Evolutionary conservation across 2,888 invertebrate genomes (phyloP).

Genomic region (Rhyacophila evoluta): DNA sequence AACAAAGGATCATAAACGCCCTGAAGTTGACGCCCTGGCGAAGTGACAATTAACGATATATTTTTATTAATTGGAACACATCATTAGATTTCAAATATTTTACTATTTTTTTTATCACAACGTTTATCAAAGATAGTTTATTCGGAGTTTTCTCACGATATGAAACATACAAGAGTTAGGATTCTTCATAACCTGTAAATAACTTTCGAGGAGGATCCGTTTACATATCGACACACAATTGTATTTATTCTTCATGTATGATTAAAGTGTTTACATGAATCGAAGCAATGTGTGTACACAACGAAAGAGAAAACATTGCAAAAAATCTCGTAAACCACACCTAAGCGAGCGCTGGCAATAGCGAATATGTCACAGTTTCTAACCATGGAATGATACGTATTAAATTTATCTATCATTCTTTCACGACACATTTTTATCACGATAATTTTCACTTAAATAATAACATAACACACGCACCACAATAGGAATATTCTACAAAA

Average conservation of each 20-base stretch:
- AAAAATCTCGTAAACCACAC: slow-evolving; percentile 9
- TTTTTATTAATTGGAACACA: too few species aligned
- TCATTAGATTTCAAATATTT: too few species aligned
- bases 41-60: too few species aligned
- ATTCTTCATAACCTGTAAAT: background rate
- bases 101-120: too few species aligned
- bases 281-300: background rate
- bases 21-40: too few species aligned
- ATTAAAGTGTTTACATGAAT: background rate
- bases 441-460: slow-evolving; percentile 1
- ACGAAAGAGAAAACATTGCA: slow-evolving; percentile 19
- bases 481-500: background rate
- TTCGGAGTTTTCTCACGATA: too few species aligned
- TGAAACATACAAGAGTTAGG: too few species aligned
- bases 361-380: slow-evolving; percentile 19
- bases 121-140: too few species aligned
- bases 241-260: background rate
- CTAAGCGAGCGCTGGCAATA: background rate
- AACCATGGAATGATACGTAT: slow-evolving; percentile 11
- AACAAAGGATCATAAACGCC: too few species aligned
- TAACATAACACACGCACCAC: background rate
- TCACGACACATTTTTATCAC: background rate
- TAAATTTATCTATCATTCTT: background rate
- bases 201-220: background rate
- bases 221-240: background rate